Base-by-base conservation (phyloP, 1,140 invertebrate species). In the Neodiprion virginianus region DNA sequence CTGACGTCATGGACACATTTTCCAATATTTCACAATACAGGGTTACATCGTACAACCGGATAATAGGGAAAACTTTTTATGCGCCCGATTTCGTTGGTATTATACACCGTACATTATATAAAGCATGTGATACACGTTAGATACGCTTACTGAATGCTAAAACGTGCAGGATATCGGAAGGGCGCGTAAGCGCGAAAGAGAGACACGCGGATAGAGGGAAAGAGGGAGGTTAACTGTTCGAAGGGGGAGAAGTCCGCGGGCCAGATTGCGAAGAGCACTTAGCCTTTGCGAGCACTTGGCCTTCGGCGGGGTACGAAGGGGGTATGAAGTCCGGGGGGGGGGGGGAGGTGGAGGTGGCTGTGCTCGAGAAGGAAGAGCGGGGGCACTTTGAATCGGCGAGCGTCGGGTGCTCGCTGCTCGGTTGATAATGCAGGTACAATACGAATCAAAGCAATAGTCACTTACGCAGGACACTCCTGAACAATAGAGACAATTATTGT, bases 401-500 rank as follows among this genome's bases (percentile, higher is more conserved):
- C 28, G 28, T 4, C 53, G 53, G 11, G 53, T 17, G 3, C 53
- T 61, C 53, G 11, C 53, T 61, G 11, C 53, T 61, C 53, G n/a
- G 53, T 61, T 17, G 53, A 17, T 61, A 61, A 61, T 61, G n/a
- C 53, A 61, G 53, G n/a, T 17, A 61, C 53, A 61, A 61, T 61
- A 61, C 53, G 53, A 61, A 61, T 61, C 53, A 61, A 61, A 61
- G 53, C 53, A 61, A 61, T 61, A 61, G 53, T 61, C 53, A 17
- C n/a, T 40, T 17, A 47, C 68, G 28, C 67, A 47, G 28, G 12
- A 17, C 66, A 40, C 53, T 17, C n/a, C 73, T 72, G 66, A 71
- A 78, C 76, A 73, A 79, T 76, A 74, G 74, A 78, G 77, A 79
- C 79, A 81, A 81, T 81, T 81, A 81, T 80, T 79, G 73, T 74